phyloP scores from a whole-genome alignment of 2,888 invertebrate genomes.

The Caenorhabditis japonica region DNA sequence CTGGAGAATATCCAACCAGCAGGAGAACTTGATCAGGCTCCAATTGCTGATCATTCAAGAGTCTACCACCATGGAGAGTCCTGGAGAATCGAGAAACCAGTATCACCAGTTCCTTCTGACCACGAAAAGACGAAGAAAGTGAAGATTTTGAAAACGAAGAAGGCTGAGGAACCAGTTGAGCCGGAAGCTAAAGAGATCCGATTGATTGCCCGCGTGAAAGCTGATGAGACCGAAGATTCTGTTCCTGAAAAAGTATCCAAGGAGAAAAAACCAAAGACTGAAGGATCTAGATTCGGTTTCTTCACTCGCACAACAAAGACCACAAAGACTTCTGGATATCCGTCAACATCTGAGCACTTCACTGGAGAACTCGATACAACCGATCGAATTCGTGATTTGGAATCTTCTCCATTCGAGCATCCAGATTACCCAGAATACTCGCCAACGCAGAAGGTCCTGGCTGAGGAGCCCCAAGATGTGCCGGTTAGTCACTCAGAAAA shows the following conservation, averaged over 20 bases:
- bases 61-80: constrained; percentile 34
- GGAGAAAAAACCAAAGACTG: constrained; percentile 21
- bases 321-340: constrained; percentile 19
- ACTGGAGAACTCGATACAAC: constrained; percentile 33
- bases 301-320: constrained; percentile 25
- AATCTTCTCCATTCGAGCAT: constrained; percentile 17
- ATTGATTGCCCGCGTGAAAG: constrained; percentile 30
- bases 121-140: constrained; percentile 29
- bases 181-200: constrained; percentile 27
- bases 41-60: constrained; percentile 8
- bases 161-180: constrained; percentile 3
- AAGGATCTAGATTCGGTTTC: constrained; percentile 26
- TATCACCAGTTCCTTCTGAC: constrained; percentile 8
- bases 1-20: constrained; percentile 26
- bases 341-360: constrained; percentile 15
- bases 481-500: constrained; percentile 3
- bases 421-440: constrained; percentile 6
- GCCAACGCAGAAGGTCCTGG: background rate
- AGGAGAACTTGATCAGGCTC: constrained; percentile 13
- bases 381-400: constrained; percentile 13
- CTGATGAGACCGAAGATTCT: constrained; percentile 18
- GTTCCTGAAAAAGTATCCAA: background rate
- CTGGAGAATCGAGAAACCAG: constrained; percentile 6
- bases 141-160: too few species aligned
- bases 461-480: background rate